Percentiles rank a stretch among this genome's conserved stretches.
These are phyloP conservation scores for Bombus picipes DNA, from an alignment of 1,140 invertebrate genomes.

Conservation along the genomic window DNA sequence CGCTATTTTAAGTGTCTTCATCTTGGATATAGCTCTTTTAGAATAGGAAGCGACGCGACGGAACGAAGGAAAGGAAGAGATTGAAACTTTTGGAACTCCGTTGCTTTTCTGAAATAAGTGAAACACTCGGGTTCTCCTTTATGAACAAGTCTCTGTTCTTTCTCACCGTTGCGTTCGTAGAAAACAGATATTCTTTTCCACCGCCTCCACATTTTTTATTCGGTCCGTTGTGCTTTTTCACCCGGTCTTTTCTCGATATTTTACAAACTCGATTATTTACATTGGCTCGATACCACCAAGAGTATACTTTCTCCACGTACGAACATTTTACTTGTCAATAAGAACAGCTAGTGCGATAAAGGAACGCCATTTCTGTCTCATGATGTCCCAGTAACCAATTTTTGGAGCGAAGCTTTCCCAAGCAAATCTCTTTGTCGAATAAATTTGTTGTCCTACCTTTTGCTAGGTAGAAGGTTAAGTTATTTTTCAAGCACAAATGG, in stretches of 20 bases:
- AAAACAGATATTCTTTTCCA: conserved; percentile 41
- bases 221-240: conserved; percentile 11
- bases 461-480: too few species aligned
- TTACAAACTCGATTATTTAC: conserved; percentile 31
- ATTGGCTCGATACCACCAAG: conserved; percentile 66
- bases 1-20: neutral
- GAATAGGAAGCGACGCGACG: neutral
- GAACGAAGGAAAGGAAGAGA: neutral
- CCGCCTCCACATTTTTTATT: conserved; percentile 30
- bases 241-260: conserved; percentile 43
- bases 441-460: too few species aligned
- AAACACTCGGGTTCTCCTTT: conserved; percentile 13
- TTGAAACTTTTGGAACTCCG: neutral
- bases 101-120: conserved; percentile 10
- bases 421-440: neutral
- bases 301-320: conserved; percentile 61
- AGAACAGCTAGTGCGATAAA: neutral
- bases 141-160: conserved; percentile 17
- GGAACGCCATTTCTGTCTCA: conserved; percentile 7
- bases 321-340: conserved; percentile 27
- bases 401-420: neutral
- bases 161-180: conserved; percentile 41
- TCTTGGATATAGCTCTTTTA: neutral
- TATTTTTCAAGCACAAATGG: too few species aligned
- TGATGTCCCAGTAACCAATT: conserved; percentile 4